Percentiles rank a stretch among this genome's conserved stretches.
Conservation (phyloP, 2,888 invertebrate genomes). For the Acanthopleura granulata region DNA sequence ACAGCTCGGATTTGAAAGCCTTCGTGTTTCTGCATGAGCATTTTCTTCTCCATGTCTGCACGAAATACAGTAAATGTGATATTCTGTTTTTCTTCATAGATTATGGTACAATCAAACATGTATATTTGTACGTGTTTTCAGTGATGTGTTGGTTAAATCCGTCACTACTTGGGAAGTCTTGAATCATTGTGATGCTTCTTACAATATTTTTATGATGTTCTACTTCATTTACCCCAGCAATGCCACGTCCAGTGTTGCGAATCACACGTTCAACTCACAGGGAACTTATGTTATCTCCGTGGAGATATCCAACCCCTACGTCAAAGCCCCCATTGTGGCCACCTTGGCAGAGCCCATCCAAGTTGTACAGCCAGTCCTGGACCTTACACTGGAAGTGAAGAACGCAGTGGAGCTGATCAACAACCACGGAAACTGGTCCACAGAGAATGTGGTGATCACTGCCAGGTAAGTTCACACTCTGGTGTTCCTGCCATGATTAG, state of each 20-base stretch:
- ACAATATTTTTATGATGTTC: not conserved
- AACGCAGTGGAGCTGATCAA: slow-evolving; percentile 16
- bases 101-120: no score
- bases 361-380: slow-evolving; percentile 50
- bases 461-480: slow-evolving; percentile 34
- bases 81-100: no score
- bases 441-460: slow-evolving; percentile 37
- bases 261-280: slow-evolving; percentile 40
- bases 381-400: slow-evolving; percentile 28
- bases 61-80: no score
- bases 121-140: no score
- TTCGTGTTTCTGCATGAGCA: no score
- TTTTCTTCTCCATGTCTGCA: no score
- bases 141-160: no score
- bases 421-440: slow-evolving; percentile 21
- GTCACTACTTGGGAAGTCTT: no score
- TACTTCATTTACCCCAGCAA: no score
- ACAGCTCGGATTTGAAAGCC: no score
- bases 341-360: slow-evolving; percentile 42
- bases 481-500: no score
- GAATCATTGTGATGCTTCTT: no score
- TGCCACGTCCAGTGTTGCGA: slow-evolving; percentile 44
- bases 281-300: slow-evolving; percentile 48
- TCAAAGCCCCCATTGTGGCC: slow-evolving; percentile 41
- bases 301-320: slow-evolving; percentile 45